Evolutionary conservation across 2,797 vertebrate genomes (phyloP), one percentile per base, ranked within the genome.

Genomic region (Distichodus sexfasciatus): DNA sequence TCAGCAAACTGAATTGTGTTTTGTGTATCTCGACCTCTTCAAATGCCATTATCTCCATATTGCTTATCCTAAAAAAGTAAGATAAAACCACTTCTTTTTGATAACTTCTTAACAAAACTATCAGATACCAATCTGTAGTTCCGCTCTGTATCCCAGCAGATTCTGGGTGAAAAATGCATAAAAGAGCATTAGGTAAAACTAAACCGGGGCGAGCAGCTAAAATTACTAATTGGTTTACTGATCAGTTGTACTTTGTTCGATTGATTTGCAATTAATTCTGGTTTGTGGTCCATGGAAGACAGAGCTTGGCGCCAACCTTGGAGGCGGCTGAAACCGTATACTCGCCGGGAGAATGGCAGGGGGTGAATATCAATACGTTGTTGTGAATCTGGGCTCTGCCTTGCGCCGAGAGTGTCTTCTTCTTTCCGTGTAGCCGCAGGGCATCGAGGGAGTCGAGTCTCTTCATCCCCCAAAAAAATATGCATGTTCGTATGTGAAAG

Each of bases 211-310:
- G 90, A 92, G 90, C 89, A 94, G 91, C 94, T 99, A 96, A 95
- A 95, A 95, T 98, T 97, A 96, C 96, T 96, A 97, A 97, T 95
- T 96, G 92, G 93, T 95, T 98, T 96, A 96, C 93, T 94, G 95
- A 98, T 97, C 95, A 95, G 94, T 96, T 95, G 94, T 97, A 96
- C 94, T 94, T 96, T 96, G 94, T 96, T 96, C 91, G 92, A 98
- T 98, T 98, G 95, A 98, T 98, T 98, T 98, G 96, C 95, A 96
- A 96, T 98, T 97, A 96, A 97, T 97, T 98, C 96, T 96, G 94
- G 94, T 97, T 95, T 97, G 94, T 90, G 95, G 94, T 93, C 85
- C 79, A 80, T 80, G 89, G 87, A 90, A 93, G 91, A 93, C 89
- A 92, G 92, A 91, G 87, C 83, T 93, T 94, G 96, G 96, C 96